Percentiles rank a stretch among this genome's conserved stretches.
Conservation (phyloP, 2,797 vertebrate genomes). For the Cuniculus paca region DNA sequence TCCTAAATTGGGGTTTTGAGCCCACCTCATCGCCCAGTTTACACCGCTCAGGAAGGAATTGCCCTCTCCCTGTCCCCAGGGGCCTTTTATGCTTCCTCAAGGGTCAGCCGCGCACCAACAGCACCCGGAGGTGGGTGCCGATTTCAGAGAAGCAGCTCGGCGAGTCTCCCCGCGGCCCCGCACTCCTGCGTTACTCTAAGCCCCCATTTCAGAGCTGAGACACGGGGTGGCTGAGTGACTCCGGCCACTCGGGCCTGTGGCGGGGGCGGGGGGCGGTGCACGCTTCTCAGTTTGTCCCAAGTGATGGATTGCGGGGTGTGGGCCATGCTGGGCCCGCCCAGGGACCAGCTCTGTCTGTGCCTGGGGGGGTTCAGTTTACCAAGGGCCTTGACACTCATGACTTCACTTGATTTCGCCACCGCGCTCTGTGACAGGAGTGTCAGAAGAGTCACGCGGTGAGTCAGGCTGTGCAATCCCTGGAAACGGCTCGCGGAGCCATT, state of each 20-base stretch:
- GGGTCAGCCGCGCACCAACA: too few relatives aligned
- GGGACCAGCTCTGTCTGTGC: not conserved
- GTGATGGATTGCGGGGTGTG: not conserved
- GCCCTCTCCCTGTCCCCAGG: not conserved
- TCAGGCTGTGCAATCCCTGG: too few relatives aligned
- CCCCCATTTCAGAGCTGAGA: not conserved
- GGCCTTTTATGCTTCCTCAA: not conserved
- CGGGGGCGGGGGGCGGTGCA: not conserved
- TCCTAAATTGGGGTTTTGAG: too few relatives aligned
- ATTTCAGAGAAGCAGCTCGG: not conserved
- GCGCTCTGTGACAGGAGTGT: too few relatives aligned
- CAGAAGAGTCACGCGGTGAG: too few relatives aligned
- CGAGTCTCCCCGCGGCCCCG: too few relatives aligned
- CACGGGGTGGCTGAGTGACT: not conserved
- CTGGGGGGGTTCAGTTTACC: not conserved
- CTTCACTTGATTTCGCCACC: constrained; percentile 19
- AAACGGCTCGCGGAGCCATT: too few relatives aligned
- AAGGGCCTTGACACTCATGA: not conserved
- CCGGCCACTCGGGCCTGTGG: not conserved
- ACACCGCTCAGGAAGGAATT: not conserved
- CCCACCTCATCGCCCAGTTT: too few relatives aligned
- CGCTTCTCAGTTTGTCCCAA: not conserved
- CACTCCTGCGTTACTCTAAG: not conserved
- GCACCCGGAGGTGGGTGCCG: too few relatives aligned
- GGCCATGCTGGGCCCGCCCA: not conserved